A percentile compares a stretch with the other conserved stretches of the same genome.
Conservation (phyloP, 2,888 invertebrate genomes). For the Podabrus alpinus region DNA sequence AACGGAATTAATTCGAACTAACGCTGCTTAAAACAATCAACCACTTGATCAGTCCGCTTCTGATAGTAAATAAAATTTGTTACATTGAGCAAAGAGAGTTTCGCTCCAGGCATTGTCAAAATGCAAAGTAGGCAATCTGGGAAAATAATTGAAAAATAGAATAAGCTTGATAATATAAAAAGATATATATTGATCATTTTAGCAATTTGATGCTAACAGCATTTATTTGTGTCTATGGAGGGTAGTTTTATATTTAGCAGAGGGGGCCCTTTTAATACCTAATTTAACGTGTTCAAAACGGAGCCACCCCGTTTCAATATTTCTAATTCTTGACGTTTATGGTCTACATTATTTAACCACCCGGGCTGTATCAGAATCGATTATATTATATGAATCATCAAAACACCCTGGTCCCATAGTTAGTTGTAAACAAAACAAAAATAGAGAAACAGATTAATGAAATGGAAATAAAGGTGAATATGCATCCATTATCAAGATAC, state of each 20-base stretch:
- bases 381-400: slow-evolving; percentile 30
- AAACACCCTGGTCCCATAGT: slow-evolving; percentile 7
- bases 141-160: not conserved
- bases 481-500: slow-evolving; percentile 25
- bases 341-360: slow-evolving; percentile 43
- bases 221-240: not conserved
- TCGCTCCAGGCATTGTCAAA: too few relatives aligned
- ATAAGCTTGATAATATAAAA: too few relatives aligned
- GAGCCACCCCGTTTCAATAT: slow-evolving; percentile 39
- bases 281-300: slow-evolving; percentile 17
- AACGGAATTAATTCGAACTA: too few relatives aligned
- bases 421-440: slow-evolving; percentile 10
- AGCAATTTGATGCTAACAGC: not conserved
- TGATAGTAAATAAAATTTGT: too few relatives aligned
- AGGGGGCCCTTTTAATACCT: slow-evolving; percentile 28
- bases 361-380: slow-evolving; percentile 13
- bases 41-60: too few relatives aligned
- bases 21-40: too few relatives aligned
- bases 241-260: not conserved
- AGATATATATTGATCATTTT: not conserved
- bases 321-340: slow-evolving; percentile 47
- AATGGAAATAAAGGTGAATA: slow-evolving; percentile 22
- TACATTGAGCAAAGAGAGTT: too few relatives aligned
- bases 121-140: not conserved
- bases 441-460: slow-evolving; percentile 22